These are phyloP conservation scores for Amphiprion ocellaris DNA, from an alignment of 2,113 vertebrate genomes.

Conservation along the genomic window DNA sequence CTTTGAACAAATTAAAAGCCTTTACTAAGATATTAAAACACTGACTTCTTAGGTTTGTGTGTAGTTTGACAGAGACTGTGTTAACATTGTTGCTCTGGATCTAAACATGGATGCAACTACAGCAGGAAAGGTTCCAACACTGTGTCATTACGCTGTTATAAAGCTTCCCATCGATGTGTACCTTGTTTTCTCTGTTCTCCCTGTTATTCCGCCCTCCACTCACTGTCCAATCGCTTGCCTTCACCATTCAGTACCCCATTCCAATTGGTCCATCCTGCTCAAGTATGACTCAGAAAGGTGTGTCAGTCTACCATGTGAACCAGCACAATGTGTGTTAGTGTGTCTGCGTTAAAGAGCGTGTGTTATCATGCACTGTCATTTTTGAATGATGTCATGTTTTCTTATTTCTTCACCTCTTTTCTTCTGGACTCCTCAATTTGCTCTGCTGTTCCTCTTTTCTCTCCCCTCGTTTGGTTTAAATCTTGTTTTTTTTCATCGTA, in stretches of 20 bases:
- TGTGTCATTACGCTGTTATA: conserved; percentile 36
- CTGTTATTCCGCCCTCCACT: conserved; percentile 72
- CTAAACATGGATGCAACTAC: conserved; percentile 1
- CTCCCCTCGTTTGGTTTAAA: conserved; percentile 29
- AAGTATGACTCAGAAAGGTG: conserved; percentile 91
- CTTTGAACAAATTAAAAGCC: background rate
- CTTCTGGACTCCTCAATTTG: conserved; percentile 75
- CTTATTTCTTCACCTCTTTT: conserved; percentile 67
- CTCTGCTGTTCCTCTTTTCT: conserved; percentile 66
- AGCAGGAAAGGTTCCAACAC: conserved; percentile 9
- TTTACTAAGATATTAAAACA: background rate
- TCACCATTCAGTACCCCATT: conserved; percentile 81
- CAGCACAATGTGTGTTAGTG: conserved; percentile 70
- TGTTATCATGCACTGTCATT: conserved; percentile 80
- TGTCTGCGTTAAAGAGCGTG: conserved; percentile 19
- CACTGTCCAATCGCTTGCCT: conserved; percentile 79
- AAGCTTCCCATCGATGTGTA: conserved; percentile 69
- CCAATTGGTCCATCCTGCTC: conserved; percentile 84
- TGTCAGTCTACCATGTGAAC: conserved; percentile 82
- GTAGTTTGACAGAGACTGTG: background rate
- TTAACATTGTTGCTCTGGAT: background rate
- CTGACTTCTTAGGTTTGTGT: background rate
- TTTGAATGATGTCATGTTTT: conserved; percentile 74
- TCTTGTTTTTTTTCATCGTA: background rate
- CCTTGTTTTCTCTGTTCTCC: conserved; percentile 66